phyloP scores from a whole-genome alignment of 2,888 invertebrate genomes.

The Conus canariensis region DNA sequence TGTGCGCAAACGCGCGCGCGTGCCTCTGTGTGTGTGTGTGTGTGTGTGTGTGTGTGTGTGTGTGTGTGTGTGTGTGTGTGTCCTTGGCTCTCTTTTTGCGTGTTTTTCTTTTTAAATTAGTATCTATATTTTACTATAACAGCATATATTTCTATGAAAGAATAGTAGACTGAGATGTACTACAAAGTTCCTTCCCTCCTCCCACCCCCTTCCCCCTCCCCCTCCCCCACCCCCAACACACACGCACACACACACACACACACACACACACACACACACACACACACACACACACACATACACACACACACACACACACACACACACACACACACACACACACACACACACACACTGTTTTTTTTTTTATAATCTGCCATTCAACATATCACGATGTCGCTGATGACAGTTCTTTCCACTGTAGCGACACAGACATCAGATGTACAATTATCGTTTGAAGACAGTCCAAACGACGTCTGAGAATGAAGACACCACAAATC shows the following conservation, averaged over 20 bases:
- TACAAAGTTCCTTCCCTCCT: too few species aligned
- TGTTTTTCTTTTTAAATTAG: neutral
- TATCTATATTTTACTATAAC: neutral
- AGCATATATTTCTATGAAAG: neutral
- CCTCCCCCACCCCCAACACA: neutral
- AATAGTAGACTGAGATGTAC: too few species aligned
- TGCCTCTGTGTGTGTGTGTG: neutral
- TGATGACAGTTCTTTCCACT: too few species aligned
- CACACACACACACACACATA: neutral
- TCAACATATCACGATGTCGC: neutral
- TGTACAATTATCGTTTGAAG: too few species aligned
- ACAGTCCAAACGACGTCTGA: too few species aligned
- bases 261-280: neutral
- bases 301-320: neutral
- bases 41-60: neutral
- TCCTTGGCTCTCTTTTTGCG: neutral
- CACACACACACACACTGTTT: neutral
- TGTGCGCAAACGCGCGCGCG: too few species aligned
- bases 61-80: neutral
- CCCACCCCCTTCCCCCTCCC: too few species aligned
- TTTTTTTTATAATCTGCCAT: too few species aligned
- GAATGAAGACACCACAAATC: too few species aligned
- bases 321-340: conserved; percentile 7
- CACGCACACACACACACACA: neutral
- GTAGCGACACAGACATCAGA: too few species aligned